Conservation (phyloP, 2,888 invertebrate genomes). For the Archips crataeganus region DNA sequence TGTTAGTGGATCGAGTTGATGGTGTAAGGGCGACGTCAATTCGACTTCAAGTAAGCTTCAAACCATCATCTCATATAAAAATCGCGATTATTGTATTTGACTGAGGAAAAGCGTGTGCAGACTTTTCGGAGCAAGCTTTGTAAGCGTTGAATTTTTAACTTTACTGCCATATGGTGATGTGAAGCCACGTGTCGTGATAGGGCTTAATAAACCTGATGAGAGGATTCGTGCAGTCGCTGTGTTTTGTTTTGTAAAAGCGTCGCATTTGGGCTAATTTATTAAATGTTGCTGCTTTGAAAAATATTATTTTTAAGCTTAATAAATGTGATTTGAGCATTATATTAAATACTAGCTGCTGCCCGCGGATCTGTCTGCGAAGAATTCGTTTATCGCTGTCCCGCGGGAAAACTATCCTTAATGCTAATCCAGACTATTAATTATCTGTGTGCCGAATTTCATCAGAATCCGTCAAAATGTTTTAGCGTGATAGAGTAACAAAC, state of each 20-base stretch:
- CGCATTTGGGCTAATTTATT: background rate
- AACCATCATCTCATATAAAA: constrained; percentile 40
- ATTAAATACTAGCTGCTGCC: no score
- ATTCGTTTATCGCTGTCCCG: no score
- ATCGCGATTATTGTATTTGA: constrained; percentile 42
- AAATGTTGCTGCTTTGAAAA: background rate
- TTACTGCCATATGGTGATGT: constrained; percentile 8
- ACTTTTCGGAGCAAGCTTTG: constrained; percentile 5
- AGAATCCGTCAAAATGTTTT: no score
- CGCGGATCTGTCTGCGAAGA: no score
- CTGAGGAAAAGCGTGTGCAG: constrained; percentile 25
- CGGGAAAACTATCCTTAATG: no score
- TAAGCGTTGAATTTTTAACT: constrained; percentile 24
- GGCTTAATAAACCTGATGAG: constrained; percentile 24
- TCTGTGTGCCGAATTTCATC: no score
- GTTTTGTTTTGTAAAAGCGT: background rate
- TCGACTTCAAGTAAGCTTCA: constrained; percentile 41
- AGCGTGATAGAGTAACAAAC: no score
- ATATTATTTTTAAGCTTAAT: background rate
- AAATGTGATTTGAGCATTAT: no score
- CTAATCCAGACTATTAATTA: no score
- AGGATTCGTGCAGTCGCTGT: background rate
- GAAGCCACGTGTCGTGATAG: constrained; percentile 4
- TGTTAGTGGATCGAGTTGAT: background rate
- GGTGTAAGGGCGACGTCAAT: constrained; percentile 35